Percentiles rank a stretch among this genome's conserved stretches.
Conservation (phyloP, 2,888 invertebrate species). For the Venustoraphidia nigricollis region DNA sequence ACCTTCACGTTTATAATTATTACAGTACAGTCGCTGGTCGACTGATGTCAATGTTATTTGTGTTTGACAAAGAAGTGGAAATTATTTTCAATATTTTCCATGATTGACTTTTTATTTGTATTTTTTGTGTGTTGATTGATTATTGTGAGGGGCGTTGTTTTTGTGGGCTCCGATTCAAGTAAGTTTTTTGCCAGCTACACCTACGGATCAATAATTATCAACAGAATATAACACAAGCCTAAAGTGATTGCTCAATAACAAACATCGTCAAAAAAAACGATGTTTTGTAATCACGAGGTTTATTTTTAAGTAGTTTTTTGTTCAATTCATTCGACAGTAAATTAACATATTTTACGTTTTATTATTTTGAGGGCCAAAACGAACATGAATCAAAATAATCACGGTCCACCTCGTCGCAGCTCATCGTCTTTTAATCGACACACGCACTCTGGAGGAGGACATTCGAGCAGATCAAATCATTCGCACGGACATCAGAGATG, state of each 20-base stretch:
- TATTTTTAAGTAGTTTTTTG: conserved; percentile 1
- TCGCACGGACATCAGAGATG: conserved; percentile 26
- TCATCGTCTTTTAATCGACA: conserved; percentile 24
- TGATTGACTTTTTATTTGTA: not conserved
- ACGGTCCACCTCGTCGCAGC: conserved; percentile 25
- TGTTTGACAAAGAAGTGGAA: conserved; percentile 1
- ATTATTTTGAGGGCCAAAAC: too few relatives aligned
- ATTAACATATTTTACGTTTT: too few relatives aligned
- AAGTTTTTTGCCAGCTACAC: conserved; percentile 11
- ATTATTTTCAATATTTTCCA: not conserved
- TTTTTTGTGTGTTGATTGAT: too few relatives aligned
- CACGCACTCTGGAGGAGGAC: conserved; percentile 23
- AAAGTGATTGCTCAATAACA: not conserved
- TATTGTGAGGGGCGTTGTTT: too few relatives aligned
- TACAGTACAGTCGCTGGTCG: not conserved
- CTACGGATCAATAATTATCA: conserved; percentile 23
- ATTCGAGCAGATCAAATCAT: conserved; percentile 23
- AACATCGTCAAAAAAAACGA: not conserved
- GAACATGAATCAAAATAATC: conserved; percentile 27
- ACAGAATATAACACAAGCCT: not conserved
- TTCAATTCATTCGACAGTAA: too few relatives aligned
- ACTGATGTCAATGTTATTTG: conserved; percentile 6
- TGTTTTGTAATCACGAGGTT: not conserved
- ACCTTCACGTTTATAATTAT: conserved; percentile 2
- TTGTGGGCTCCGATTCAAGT: conserved; percentile 1